Evolutionary conservation across 1,140 invertebrate species (phyloP), one percentile per base, ranked within the genome.

Genomic region (Adoxophyes honmai): DNA sequence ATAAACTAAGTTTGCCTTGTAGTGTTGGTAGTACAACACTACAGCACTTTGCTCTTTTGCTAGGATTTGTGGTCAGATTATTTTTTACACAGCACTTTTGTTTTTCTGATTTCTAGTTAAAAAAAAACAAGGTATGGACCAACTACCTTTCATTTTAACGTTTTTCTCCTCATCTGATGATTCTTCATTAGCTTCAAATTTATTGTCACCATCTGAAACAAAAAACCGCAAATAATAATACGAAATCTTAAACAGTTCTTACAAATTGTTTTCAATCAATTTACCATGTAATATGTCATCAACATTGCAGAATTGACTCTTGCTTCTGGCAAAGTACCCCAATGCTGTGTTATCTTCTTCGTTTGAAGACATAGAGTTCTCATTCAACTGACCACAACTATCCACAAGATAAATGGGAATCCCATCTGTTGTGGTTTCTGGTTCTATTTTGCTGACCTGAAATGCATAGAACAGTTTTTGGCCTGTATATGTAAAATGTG

Each of bases 121-220:
- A 28, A 28, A 28, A 28, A 3, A 28, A 28, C 21, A 3, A 28
- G 6, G 21, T 28, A 28, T 28, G 21, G 2, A 28, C 2, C 6
- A 28, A n/a, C 35, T 60, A 63, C 56, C 64, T 60, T 57, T 52
- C 14, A 15, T 34, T 52, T 60, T 64, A 1, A 52, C 13, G 51
- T 53, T 64, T 34, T 64, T 52, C 4, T 52, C 59, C 7, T 37
- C 34, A 18, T 60, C 59, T 55, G 60, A 52, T 13, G 51, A 59
- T 34, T 60, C 59, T 34, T 62, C 57, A 53, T 57, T 52, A 35
- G 37, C 34, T 16, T 66, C 57, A 52, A 52, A 59, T 53, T 59
- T 68, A 21, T 57, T 58, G 54, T 69, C 60, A 34, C 63, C 60
- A 61, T 69, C 63, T 69, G 58, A 52, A n/a, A 68, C 62, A 13